Conservation (phyloP, 2,888 invertebrate genomes). For the Eutolmus rufibarbis region DNA sequence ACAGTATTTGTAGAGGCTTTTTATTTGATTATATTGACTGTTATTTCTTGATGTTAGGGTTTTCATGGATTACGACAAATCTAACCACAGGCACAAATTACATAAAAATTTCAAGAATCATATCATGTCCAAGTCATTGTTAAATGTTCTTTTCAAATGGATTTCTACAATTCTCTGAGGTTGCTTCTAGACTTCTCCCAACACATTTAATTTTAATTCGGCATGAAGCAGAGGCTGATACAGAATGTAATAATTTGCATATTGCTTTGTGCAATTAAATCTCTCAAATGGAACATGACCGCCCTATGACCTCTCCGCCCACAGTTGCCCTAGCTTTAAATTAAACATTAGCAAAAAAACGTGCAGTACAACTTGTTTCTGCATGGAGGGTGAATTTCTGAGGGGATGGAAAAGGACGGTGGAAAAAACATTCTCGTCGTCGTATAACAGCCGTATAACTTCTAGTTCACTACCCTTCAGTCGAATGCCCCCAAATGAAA, state of each 20-base stretch:
- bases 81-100: not conserved
- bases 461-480: constrained; percentile 15
- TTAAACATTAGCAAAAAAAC: constrained; percentile 4
- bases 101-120: not conserved
- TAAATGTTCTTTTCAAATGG: not conserved
- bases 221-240: not conserved
- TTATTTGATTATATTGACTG: no score
- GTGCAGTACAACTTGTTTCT: not conserved
- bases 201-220: not conserved
- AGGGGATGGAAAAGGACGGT: not conserved
- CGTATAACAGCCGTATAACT: not conserved
- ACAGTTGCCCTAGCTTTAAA: not conserved
- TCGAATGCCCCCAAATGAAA: constrained; percentile 9
- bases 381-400: not conserved
- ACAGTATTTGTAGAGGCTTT: no score
- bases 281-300: not conserved
- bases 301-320: not conserved
- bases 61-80: not conserved
- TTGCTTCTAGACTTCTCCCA: not conserved
- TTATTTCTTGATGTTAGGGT: no score
- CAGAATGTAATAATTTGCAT: not conserved
- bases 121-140: not conserved
- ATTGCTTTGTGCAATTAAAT: not conserved
- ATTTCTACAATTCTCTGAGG: not conserved
- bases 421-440: not conserved